Base-by-base conservation (phyloP, 2,888 invertebrate species). In the Sipha maydis region DNA sequence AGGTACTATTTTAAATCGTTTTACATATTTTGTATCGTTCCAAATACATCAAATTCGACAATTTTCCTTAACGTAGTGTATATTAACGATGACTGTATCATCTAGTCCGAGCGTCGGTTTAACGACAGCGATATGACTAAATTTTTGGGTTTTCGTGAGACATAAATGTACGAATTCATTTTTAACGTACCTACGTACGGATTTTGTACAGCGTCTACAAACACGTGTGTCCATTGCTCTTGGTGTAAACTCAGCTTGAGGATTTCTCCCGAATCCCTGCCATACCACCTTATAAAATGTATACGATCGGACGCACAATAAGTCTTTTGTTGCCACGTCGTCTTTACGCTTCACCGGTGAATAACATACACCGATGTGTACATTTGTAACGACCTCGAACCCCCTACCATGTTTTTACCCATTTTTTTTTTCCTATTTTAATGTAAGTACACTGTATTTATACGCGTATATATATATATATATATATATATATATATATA, bases 321-420 rank as follows among this genome's bases (percentile, higher is more conserved):
- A 54, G 56, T 80, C 86, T 88, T 88, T 88, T 88, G 86, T 80
- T 88, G 38, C 19, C 41, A 25, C 41, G 28, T 79, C 79, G 69
- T 86, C 73, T 73, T 86, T 71, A 73, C 73, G 86, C 79, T 80
- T 11, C 48, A 61, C 75, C 41, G 80, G 28, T 28, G 71, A 71
- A 73, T 34, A 75, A 79, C 79, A 21, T 41, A 19, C 21, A 61
- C 38, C 61, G 8, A 56, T 61, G 38, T 83, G 41, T 77, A 85
- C 76, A 76, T 67, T 41, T 85, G 76, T 77, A 85, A 85, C 85
- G 85, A 85, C 85, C 85, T 84, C 84, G 84, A 84, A 84, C 61
- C 76, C 83, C 48, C 67, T 85, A 85, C 61, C 21, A 83, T 25
- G 73, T n/a, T 73, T 73, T 83, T 34, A 34, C 9, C 28, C 38